Base-by-base conservation (phyloP, 2,113 vertebrate species). In the Rhinogobius similis region DNA sequence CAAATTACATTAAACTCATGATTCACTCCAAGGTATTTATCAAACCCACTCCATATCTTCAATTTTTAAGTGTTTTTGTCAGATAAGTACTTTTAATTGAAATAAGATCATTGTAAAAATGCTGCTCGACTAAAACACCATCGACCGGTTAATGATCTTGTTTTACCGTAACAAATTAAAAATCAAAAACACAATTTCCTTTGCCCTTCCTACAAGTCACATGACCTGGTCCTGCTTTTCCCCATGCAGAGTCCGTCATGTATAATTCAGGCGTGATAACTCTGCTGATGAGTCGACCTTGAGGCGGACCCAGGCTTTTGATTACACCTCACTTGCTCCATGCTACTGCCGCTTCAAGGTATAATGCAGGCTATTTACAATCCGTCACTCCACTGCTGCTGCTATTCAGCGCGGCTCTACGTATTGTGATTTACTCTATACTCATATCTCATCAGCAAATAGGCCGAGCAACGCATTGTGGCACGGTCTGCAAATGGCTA, bases 201-300 rank as follows among this genome's bases (percentile, higher is more conserved):
- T 65, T 32, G 24, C 46, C 46, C 68, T 64, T 26, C 18, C 62
- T 68, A 59, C 4, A 62, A 41, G 4, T 32, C 56, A 44, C 65
- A 52, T 26, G 52, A 55, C 52, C 52, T 13, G 23, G 36, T 73
- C 64, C 2, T 46, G 48, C 46, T 7, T 26, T 16, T 78, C 6
- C 26, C 46, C 6, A 9, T 88, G 88, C 86, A 86, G 86, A 85
- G 74, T 56, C 80, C 72, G 76, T 75, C 86, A 85, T 90, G 81
- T 83, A 87, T 89, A 86, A 92, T 89, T 89, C 83, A 89, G 78
- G 67, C 75, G 48, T 81, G 87, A 81, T 87, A 87, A 87, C 76
- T 73, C 72, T 62, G 74, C 75, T 85, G 85, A 91, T 87, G 86
- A 83, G 72, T 75, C 86, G 79, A 88, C 87, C 87, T 88, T 77